These are phyloP conservation scores for Cardinalis cardinalis DNA, from an alignment of 2,113 vertebrate species.

Conservation along the genomic window DNA sequence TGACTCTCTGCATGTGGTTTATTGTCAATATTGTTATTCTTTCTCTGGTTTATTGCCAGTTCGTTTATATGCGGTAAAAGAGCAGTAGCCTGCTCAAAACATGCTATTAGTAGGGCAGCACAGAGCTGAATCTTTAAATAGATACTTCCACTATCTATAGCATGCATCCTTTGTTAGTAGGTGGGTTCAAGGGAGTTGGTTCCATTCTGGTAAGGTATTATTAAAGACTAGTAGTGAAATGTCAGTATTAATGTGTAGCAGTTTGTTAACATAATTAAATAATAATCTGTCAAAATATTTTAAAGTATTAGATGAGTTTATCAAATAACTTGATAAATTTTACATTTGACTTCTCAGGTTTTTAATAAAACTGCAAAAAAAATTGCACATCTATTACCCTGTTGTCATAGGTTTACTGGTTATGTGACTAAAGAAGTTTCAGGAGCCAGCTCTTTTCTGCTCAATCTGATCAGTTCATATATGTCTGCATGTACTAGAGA, in stretches of 20 bases:
- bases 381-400: conserved; percentile 8
- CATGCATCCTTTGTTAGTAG: background rate
- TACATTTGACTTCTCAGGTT: conserved; percentile 6
- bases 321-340: conserved; percentile 56
- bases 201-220: background rate
- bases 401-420: conserved; percentile 48
- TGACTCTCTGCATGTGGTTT: background rate
- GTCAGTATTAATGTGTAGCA: background rate
- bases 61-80: background rate
- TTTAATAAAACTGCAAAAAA: conserved; percentile 62
- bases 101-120: background rate
- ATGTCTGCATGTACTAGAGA: conserved; percentile 55
- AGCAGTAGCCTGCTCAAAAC: background rate
- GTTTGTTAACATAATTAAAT: conserved; percentile 53
- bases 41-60: background rate
- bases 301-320: conserved; percentile 37
- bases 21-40: background rate
- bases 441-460: conserved; percentile 26
- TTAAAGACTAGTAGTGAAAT: conserved; percentile 9
- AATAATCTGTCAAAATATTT: conserved; percentile 38
- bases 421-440: conserved; percentile 56
- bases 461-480: conserved; percentile 48
- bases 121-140: background rate
- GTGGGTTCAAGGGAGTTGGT: background rate
- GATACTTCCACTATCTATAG: background rate